Conservation (phyloP, 1,140 invertebrate species). For the Arctopsyche grandis region DNA sequence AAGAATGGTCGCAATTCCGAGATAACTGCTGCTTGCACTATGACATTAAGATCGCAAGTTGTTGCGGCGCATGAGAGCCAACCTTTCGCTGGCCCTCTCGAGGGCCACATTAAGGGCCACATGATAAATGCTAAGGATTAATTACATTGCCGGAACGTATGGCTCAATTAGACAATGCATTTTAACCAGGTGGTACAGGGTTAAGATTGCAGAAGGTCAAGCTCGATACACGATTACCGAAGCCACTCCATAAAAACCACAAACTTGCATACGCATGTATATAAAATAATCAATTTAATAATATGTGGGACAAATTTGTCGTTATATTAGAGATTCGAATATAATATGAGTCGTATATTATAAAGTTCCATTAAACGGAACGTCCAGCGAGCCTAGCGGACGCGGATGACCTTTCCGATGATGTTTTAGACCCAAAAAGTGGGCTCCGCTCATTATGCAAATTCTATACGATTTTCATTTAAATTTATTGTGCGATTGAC, state of each 20-base stretch:
- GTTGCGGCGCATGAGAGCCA: conserved; percentile 26
- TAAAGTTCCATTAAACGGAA: background rate
- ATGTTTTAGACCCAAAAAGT: background rate
- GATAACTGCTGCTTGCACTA: conserved; percentile 44
- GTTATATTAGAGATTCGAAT: too few species aligned
- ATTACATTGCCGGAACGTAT: conserved; percentile 35
- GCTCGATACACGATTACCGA: too few species aligned
- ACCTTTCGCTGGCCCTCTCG: conserved; percentile 24
- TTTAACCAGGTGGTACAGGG: background rate
- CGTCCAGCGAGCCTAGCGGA: background rate
- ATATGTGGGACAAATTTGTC: too few species aligned
- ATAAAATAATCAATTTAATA: too few species aligned
- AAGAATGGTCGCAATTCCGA: conserved; percentile 31
- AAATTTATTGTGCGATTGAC: conserved; percentile 2
- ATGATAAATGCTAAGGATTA: conserved; percentile 45
- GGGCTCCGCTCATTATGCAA: conserved; percentile 13
- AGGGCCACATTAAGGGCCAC: conserved; percentile 17
- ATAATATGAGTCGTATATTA: background rate
- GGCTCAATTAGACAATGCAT: conserved; percentile 43
- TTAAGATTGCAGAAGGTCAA: background rate
- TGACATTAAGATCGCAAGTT: conserved; percentile 31
- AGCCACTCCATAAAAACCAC: too few species aligned
- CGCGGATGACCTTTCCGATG: background rate
- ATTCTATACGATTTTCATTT: conserved; percentile 31
- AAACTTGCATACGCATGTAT: too few species aligned